A percentile compares a stretch with the other conserved stretches of the same genome.
These are phyloP conservation scores for Apoderus coryli DNA, from an alignment of 2,888 invertebrate species.

Conservation along the genomic window DNA sequence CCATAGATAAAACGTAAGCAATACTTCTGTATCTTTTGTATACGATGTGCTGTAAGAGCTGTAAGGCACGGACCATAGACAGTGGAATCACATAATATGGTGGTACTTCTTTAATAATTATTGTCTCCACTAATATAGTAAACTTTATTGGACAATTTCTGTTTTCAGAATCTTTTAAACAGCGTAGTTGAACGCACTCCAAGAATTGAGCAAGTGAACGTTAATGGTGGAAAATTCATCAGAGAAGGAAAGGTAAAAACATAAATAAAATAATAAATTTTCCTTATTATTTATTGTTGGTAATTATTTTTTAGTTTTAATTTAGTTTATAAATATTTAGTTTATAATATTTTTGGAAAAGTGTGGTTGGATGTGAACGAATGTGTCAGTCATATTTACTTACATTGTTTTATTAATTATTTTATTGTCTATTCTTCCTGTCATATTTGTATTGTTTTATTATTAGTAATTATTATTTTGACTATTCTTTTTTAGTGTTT, in stretches of 20 bases:
- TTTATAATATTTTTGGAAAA: no score
- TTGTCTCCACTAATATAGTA: no score
- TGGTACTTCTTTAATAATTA: no score
- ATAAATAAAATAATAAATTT: constrained; percentile 5
- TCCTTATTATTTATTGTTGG: constrained; percentile 4
- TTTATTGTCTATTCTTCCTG: no score
- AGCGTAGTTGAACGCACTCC: constrained; percentile 86
- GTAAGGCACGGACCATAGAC: no score
- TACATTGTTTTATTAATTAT: no score
- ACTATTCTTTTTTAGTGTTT: neutral
- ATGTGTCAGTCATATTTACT: no score
- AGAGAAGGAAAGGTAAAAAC: constrained; percentile 90
- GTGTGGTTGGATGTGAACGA: no score
- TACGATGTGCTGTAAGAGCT: no score
- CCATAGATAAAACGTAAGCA: no score
- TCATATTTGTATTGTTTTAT: neutral
- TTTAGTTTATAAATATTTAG: neutral
- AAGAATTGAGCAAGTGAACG: constrained; percentile 89
- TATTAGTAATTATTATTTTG: neutral
- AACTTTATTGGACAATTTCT: constrained; percentile 7
- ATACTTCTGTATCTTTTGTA: no score
- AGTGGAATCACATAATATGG: no score
- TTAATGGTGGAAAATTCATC: constrained; percentile 88
- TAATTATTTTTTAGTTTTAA: constrained; percentile 3
- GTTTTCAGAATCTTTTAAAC: constrained; percentile 73